These are phyloP conservation scores for Endotricha flammealis DNA, from an alignment of 2,888 invertebrate genomes.

Conservation along the genomic window DNA sequence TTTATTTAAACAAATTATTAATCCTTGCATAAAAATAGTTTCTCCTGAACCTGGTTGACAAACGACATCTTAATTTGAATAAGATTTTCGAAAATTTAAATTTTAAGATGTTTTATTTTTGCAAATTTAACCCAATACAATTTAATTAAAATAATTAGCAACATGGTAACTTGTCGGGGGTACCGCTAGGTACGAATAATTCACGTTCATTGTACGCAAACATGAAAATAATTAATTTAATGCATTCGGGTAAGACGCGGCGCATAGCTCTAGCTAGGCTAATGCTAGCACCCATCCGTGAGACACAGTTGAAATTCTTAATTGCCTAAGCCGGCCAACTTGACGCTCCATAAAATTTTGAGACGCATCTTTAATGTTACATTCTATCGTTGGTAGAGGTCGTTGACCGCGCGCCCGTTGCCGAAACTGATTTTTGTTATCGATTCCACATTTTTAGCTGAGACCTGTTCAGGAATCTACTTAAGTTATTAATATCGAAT, in stretches of 20 bases:
- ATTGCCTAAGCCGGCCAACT: constrained; percentile 50
- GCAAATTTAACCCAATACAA: too few relatives aligned
- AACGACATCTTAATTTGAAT: too few relatives aligned
- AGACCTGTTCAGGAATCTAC: constrained; percentile 1
- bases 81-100: too few relatives aligned
- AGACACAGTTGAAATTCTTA: constrained; percentile 54
- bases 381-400: constrained; percentile 49
- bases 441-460: constrained; percentile 1
- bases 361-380: constrained; percentile 51
- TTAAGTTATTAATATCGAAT: too few relatives aligned
- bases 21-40: too few relatives aligned
- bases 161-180: not conserved
- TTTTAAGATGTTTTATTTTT: too few relatives aligned
- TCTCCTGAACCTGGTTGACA: too few relatives aligned
- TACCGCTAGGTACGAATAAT: not conserved
- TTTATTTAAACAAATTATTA: too few relatives aligned
- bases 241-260: constrained; percentile 35
- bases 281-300: constrained; percentile 51
- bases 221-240: constrained; percentile 24
- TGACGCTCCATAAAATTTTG: constrained; percentile 70
- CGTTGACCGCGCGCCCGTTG: constrained; percentile 36
- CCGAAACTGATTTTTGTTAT: constrained; percentile 19
- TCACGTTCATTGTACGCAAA: constrained; percentile 9
- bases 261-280: constrained; percentile 25
- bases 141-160: constrained; percentile 11